Evolutionary conservation across 2,888 invertebrate genomes (phyloP).

Genomic region (Drosophila kambysellisi): DNA sequence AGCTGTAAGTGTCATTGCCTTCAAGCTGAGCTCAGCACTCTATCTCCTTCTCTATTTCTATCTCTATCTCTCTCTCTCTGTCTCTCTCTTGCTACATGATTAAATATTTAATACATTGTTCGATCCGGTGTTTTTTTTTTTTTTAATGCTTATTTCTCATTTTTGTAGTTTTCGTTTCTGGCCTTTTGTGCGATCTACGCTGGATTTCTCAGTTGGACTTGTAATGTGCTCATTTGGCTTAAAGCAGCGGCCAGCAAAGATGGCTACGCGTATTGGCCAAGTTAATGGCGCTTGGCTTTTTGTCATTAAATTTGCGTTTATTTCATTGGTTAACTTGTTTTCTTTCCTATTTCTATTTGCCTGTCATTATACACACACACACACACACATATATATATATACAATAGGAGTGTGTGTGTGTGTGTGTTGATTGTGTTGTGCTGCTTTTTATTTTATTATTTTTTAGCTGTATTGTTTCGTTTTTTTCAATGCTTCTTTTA

Average conservation of each 20-base stretch:
- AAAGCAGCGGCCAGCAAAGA: constrained; percentile 27
- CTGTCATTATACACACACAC: constrained; percentile 21
- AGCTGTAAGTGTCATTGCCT: constrained; percentile 60
- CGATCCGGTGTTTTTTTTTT: constrained; percentile 43
- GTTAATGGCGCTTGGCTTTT: constrained; percentile 65
- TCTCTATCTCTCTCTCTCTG: constrained; percentile 33
- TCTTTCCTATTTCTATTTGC: constrained; percentile 55
- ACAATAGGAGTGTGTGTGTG: constrained; percentile 15
- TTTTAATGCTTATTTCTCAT: background rate
- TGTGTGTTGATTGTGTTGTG: constrained; percentile 26
- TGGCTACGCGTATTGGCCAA: constrained; percentile 78
- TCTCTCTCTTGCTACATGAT: constrained; percentile 50
- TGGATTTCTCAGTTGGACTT: constrained; percentile 25
- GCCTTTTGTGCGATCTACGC: constrained; percentile 22
- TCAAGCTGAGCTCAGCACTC: constrained; percentile 1
- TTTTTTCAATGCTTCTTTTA: constrained; percentile 66
- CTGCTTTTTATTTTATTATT: constrained; percentile 25
- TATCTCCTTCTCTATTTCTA: background rate
- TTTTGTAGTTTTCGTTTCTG: constrained; percentile 66
- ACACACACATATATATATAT: background rate
- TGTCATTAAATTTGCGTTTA: constrained; percentile 81
- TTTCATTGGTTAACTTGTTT: constrained; percentile 81
- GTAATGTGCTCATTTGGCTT: constrained; percentile 48
- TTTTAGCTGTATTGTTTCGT: constrained; percentile 53
- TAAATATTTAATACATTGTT: constrained; percentile 64